phyloP scores from a whole-genome alignment of 1,140 invertebrate genomes.

The Thalassaphorura encarpata region DNA sequence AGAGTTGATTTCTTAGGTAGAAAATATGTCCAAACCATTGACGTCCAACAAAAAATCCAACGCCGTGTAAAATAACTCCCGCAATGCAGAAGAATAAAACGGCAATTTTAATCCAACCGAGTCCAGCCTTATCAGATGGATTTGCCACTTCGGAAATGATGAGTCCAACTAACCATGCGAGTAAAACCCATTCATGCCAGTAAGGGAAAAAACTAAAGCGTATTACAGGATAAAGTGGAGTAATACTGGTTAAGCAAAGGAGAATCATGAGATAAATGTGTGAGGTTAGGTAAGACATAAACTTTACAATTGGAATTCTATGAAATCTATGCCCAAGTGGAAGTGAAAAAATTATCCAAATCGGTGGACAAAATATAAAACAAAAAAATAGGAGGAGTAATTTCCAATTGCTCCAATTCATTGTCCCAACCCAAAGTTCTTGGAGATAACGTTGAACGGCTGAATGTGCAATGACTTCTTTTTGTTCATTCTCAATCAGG shows the following conservation, averaged over 20 bases:
- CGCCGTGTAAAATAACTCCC: conserved; percentile 79
- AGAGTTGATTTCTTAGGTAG: conserved; percentile 91
- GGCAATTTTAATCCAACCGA: conserved; percentile 85
- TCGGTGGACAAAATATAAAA: conserved; percentile 85
- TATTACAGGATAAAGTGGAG: conserved; percentile 74
- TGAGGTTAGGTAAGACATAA: conserved; percentile 97
- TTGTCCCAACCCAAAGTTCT: conserved; percentile 90
- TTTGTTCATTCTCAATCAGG: conserved; percentile 96
- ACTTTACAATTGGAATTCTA: conserved; percentile 94
- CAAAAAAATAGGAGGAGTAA: conserved; percentile 81
- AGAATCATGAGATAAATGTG: conserved; percentile 95
- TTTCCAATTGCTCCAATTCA: conserved; percentile 93
- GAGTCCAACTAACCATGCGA: conserved; percentile 91
- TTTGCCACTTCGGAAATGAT: conserved; percentile 93
- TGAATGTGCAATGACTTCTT: conserved; percentile 86
- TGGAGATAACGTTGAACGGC: conserved; percentile 81
- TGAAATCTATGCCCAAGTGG: conserved; percentile 91
- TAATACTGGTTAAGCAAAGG: conserved; percentile 80
- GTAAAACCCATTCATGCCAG: conserved; percentile 92
- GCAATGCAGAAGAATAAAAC: conserved; percentile 86
- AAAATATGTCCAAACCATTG: conserved; percentile 67
- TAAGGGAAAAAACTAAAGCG: conserved; percentile 41
- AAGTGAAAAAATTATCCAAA: conserved; percentile 93
- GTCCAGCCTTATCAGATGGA: conserved; percentile 85
- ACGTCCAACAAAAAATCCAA: conserved; percentile 59